Evolutionary conservation across 2,797 vertebrate species (phyloP), one percentile per base, ranked within the genome.

Genomic region (Molothrus ater): DNA sequence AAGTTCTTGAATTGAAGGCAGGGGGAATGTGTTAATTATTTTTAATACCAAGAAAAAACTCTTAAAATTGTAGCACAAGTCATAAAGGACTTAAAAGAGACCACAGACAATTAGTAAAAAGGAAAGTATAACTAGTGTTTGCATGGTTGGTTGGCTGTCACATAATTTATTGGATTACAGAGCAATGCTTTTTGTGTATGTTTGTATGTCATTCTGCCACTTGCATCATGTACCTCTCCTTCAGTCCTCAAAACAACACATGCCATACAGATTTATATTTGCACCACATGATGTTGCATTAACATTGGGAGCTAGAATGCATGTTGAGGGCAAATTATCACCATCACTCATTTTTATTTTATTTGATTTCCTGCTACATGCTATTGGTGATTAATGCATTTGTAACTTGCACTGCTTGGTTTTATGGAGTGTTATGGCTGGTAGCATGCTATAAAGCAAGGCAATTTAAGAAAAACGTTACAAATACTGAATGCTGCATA

Each of bases 351-450:
- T 60, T 96, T 93, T 96, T 79, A 74, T 92, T 96, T 97, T 4
- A 90, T 95, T 94, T 92, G 36, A 95, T 93, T 95, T 93, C 86
- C 79, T 82, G 83, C 92, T 90, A 78, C 29, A 19, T 36, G 47
- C 45, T 79, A 4, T n/a, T 95, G 91, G 69, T 87, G 92, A 96
- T 88, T 97, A 93, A 91, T 86, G 54, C 88, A 73, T 95, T 79
- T 88, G 45, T 88, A 64, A 68, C 90, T 95, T 86, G 83, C 68
- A 42, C 64, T 91, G 79, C 74, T 97, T 96, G 86, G 65, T 95
- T 96, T 96, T 93, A 91, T 95, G 50, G 32, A 88, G 92, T 93
- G 83, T 92, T 95, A 51, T 78, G 95, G 86, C 94, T 97, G 80
- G 80, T 87, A 95, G 95, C 95, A 96, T 86, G 91, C 80, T 94